These are phyloP conservation scores for Argopecten irradians DNA, from an alignment of 1,140 invertebrate species.

Conservation along the genomic window DNA sequence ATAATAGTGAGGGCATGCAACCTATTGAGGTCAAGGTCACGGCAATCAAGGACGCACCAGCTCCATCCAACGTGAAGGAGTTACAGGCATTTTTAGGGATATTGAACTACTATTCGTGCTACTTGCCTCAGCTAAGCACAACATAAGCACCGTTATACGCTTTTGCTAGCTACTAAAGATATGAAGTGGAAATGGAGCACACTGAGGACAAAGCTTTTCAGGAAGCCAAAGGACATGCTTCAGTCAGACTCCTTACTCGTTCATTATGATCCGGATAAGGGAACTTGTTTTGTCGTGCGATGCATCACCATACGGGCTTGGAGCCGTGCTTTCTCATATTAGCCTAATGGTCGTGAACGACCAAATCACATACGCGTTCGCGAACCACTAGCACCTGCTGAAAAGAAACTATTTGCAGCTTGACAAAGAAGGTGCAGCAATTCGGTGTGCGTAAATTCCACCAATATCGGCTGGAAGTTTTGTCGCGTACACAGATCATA, in stretches of 20 bases:
- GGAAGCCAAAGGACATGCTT: slow-evolving; percentile 56
- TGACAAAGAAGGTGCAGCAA: slow-evolving; percentile 26
- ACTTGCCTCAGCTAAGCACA: too few species aligned
- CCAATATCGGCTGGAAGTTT: too few species aligned
- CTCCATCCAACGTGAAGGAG: slow-evolving; percentile 48
- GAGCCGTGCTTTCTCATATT: slow-evolving; percentile 76
- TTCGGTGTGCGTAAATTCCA: too few species aligned
- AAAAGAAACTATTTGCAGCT: slow-evolving; percentile 79
- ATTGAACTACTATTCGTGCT: slow-evolving; percentile 45
- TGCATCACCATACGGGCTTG: slow-evolving; percentile 77
- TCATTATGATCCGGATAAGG: slow-evolving; percentile 74
- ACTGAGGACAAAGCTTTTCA: slow-evolving; percentile 40
- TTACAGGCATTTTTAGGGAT: slow-evolving; percentile 57
- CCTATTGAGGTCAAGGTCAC: slow-evolving; percentile 60
- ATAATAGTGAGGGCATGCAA: slow-evolving; percentile 62
- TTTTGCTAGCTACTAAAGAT: too few species aligned
- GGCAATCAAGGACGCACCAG: slow-evolving; percentile 56
- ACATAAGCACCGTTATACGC: too few species aligned
- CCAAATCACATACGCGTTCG: slow-evolving; percentile 78
- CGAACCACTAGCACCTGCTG: slow-evolving; percentile 74
- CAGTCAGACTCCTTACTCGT: slow-evolving; percentile 60
- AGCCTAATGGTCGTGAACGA: slow-evolving; percentile 64
- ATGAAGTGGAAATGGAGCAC: too few species aligned
- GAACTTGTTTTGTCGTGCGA: slow-evolving; percentile 77
- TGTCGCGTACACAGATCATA: too few species aligned